Percentiles rank a stretch among this genome's conserved stretches.
These are phyloP conservation scores for Acanthosepion lycidas DNA, from an alignment of 2,888 invertebrate species.

Conservation along the genomic window DNA sequence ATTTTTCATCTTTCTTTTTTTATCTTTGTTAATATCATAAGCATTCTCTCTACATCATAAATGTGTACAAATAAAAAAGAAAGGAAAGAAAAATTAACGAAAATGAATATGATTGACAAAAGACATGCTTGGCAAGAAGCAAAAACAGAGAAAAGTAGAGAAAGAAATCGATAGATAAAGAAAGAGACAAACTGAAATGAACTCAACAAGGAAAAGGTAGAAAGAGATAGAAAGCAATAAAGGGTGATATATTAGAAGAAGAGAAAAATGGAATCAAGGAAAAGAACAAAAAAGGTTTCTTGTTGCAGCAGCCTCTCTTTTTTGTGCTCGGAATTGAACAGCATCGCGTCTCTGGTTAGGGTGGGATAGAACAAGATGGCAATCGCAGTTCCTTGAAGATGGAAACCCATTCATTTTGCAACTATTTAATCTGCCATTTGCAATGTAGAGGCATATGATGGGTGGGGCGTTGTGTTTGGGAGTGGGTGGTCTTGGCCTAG, in stretches of 20 bases:
- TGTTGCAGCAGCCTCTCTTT: neutral
- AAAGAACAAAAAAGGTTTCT: neutral
- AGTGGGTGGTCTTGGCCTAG: neutral
- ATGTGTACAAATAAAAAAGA: too few relatives aligned
- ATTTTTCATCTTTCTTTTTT: too few relatives aligned
- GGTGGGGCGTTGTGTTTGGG: neutral
- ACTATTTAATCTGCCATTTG: conserved; percentile 22
- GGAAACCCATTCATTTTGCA: conserved; percentile 8
- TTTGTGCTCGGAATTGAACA: neutral
- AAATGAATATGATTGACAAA: too few relatives aligned
- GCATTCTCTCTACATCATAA: too few relatives aligned
- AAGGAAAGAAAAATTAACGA: too few relatives aligned
- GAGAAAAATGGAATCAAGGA: neutral
- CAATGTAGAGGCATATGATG: neutral
- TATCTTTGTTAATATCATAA: too few relatives aligned
- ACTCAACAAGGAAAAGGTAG: neutral
- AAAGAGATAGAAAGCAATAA: neutral
- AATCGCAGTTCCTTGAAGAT: neutral
- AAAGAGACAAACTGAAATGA: neutral
- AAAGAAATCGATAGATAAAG: too few relatives aligned
- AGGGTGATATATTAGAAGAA: neutral
- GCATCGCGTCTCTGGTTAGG: neutral
- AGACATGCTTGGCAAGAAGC: too few relatives aligned
- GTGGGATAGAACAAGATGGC: neutral
- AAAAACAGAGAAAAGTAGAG: too few relatives aligned